A percentile compares a stretch with the other conserved stretches of the same genome.
These are phyloP conservation scores for Dicranocentrus wangi DNA, from an alignment of 2,888 invertebrate species.

Conservation along the genomic window DNA sequence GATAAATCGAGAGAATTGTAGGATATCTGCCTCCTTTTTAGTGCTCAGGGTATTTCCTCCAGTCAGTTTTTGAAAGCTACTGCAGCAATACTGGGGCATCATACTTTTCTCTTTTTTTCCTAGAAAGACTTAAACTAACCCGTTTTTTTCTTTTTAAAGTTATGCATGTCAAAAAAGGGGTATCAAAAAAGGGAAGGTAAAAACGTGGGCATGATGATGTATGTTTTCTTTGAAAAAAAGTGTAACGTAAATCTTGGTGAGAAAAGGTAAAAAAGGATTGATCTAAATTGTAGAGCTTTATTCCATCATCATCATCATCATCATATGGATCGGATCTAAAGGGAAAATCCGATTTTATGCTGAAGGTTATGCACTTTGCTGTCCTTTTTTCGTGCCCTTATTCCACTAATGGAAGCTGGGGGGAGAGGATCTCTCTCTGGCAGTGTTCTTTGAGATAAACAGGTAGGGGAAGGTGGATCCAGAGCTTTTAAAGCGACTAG, in stretches of 20 bases:
- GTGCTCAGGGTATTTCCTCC: not conserved
- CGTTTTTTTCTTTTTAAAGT: not conserved
- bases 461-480: no score
- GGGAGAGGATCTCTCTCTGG: no score
- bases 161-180: constrained; percentile 6
- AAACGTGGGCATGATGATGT: no score
- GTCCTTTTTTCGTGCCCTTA: not conserved
- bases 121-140: not conserved
- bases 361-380: constrained; percentile 48
- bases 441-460: no score
- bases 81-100: not conserved
- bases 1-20: not conserved
- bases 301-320: no score
- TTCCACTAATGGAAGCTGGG: no score
- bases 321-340: constrained; percentile 27
- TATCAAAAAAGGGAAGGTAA: no score
- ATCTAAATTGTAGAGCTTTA: constrained; percentile 29
- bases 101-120: not conserved
- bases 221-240: no score
- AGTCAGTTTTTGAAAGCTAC: not conserved
- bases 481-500: no score
- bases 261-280: constrained; percentile 25
- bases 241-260: no score
- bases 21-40: not conserved
- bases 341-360: constrained; percentile 37